phyloP scores from a whole-genome alignment of 37 sponge, comb jelly and placozoan species.

The Petrosia ficiformis region DNA sequence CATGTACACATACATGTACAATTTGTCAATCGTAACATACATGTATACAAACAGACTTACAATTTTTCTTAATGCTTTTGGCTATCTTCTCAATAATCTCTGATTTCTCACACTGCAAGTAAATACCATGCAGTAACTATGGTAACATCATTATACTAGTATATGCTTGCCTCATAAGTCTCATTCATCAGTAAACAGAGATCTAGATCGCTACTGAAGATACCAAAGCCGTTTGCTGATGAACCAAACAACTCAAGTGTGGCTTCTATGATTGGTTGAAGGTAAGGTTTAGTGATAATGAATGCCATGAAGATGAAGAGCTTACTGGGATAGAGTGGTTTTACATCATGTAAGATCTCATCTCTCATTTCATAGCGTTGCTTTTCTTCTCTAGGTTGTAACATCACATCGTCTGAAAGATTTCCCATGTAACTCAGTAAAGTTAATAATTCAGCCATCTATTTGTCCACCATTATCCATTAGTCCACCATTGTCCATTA shows the following conservation, averaged over 20 bases:
- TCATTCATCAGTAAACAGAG: conserved; percentile 57
- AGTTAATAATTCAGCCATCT: too few species aligned
- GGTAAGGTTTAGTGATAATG: not conserved
- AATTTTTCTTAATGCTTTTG: conserved; percentile 9
- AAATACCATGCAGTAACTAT: not conserved
- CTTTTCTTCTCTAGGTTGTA: too few species aligned
- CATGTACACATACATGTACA: too few species aligned
- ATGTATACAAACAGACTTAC: too few species aligned
- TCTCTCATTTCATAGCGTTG: not conserved
- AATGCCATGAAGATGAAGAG: not conserved
- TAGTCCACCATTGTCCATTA: too few species aligned
- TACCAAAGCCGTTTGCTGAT: conserved; percentile 89
- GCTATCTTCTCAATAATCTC: not conserved
- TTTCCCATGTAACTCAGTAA: too few species aligned
- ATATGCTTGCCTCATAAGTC: too few species aligned
- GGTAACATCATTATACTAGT: not conserved
- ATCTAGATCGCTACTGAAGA: conserved; percentile 75
- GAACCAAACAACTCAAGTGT: conserved; percentile 82
- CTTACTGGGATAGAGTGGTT: conserved; percentile 4
- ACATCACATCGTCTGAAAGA: too few species aligned
- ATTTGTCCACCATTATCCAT: too few species aligned
- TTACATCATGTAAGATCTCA: not conserved
- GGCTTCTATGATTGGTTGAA: conserved; percentile 26
- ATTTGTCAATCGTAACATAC: too few species aligned
- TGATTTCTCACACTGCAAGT: not conserved